Conservation (phyloP, 2,888 invertebrate species). For the Conops quadrifasciatus region DNA sequence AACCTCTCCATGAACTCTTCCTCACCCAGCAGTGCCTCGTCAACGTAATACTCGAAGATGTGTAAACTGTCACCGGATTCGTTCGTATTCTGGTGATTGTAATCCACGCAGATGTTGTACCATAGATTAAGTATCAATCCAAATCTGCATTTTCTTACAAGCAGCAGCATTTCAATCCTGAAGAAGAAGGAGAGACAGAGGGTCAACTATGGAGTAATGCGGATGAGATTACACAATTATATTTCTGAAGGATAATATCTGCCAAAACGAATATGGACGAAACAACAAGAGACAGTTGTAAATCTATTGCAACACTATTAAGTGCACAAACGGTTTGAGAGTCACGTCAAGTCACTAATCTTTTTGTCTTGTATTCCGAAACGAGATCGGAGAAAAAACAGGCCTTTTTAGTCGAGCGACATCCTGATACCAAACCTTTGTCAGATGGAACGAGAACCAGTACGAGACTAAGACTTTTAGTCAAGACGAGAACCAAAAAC, state of each 20-base stretch:
- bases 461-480: too few relatives aligned
- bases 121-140: conserved; percentile 36
- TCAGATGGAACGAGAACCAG: background rate
- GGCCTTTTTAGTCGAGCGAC: too few relatives aligned
- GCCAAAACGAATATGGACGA: too few relatives aligned
- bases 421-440: too few relatives aligned
- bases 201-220: too few relatives aligned
- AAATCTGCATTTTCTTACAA: conserved; percentile 33
- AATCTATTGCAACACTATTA: too few relatives aligned
- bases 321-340: too few relatives aligned
- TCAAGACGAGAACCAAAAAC: background rate
- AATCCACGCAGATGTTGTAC: conserved; percentile 28
- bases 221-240: background rate
- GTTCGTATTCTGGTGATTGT: conserved; percentile 23
- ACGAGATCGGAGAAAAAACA: too few relatives aligned
- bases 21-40: conserved; percentile 44
- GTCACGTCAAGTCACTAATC: too few relatives aligned
- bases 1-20: conserved; percentile 28
- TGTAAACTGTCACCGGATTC: conserved; percentile 33
- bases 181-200: too few relatives aligned
- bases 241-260: too few relatives aligned
- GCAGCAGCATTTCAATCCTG: conserved; percentile 34
- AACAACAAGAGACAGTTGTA: background rate
- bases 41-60: conserved; percentile 28
- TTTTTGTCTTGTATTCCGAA: too few relatives aligned